These are phyloP conservation scores for Ageneiosus marmoratus DNA, from an alignment of 2,113 vertebrate genomes.

Conservation along the genomic window DNA sequence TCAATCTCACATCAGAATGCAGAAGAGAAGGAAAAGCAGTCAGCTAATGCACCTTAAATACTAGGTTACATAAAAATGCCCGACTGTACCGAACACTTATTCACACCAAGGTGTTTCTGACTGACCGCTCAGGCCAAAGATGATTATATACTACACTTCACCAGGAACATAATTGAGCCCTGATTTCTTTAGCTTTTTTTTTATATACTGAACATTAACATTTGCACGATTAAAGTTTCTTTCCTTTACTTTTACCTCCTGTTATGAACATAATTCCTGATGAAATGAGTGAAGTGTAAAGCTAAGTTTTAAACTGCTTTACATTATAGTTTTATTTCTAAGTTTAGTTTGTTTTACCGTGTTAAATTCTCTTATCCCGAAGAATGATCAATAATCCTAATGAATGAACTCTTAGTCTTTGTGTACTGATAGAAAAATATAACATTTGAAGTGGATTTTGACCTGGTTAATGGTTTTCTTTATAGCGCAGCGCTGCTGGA, in stretches of 20 bases:
- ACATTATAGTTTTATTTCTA: no score
- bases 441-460: no score
- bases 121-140: neutral
- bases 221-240: neutral
- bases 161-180: constrained; percentile 8
- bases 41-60: constrained; percentile 42
- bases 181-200: constrained; percentile 1
- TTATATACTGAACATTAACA: neutral
- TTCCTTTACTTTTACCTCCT: neutral
- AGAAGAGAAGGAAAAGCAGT: neutral
- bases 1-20: constrained; percentile 5
- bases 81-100: constrained; percentile 6
- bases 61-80: constrained; percentile 32
- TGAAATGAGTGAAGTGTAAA: neutral
- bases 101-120: constrained; percentile 15
- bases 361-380: no score
- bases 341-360: no score
- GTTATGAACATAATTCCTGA: no score
- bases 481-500: neutral
- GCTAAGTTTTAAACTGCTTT: neutral
- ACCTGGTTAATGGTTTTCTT: neutral
- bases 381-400: no score
- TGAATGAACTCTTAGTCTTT: no score
- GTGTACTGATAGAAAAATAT: no score
- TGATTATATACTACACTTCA: constrained; percentile 23